phyloP scores from a whole-genome alignment of 2,888 invertebrate species.

The Lasiommata megera region DNA sequence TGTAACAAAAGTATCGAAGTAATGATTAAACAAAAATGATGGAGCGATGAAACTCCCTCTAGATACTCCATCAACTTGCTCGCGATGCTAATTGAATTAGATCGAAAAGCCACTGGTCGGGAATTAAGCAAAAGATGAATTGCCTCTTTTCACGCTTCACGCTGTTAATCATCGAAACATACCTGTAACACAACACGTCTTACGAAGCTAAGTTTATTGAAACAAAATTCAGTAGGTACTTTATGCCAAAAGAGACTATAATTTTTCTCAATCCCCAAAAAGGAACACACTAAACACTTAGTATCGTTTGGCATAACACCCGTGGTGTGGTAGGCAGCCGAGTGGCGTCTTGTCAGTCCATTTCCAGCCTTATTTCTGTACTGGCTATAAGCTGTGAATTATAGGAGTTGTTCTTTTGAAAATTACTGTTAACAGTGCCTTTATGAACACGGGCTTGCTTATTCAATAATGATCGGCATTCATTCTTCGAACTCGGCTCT shows the following conservation, averaged over 20 bases:
- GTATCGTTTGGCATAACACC: too few relatives aligned
- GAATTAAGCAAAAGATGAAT: slow-evolving; percentile 69
- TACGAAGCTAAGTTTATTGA: neutral
- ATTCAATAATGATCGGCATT: slow-evolving; percentile 17
- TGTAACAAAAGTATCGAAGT: neutral
- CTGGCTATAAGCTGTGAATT: slow-evolving; percentile 24
- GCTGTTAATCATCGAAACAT: slow-evolving; percentile 51
- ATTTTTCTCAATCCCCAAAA: too few relatives aligned
- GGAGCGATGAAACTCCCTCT: slow-evolving; percentile 1
- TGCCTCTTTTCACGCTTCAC: slow-evolving; percentile 61
- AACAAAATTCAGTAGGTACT: neutral
- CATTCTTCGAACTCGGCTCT: neutral
- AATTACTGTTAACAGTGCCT: slow-evolving; percentile 21
- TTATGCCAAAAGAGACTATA: too few relatives aligned
- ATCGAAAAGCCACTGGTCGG: slow-evolving; percentile 49
- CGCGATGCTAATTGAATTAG: slow-evolving; percentile 62
- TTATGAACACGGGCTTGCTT: slow-evolving; percentile 9
- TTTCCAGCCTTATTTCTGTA: slow-evolving; percentile 44
- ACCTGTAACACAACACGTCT: neutral
- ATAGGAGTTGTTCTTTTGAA: slow-evolving; percentile 28
- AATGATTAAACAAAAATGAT: neutral
- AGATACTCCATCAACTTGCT: slow-evolving; percentile 22
- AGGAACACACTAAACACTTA: too few relatives aligned
- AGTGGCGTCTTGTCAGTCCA: neutral
- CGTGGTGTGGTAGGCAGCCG: neutral